phyloP scores from a whole-genome alignment of 2,888 invertebrate species.

The Parnassius smintheus region DNA sequence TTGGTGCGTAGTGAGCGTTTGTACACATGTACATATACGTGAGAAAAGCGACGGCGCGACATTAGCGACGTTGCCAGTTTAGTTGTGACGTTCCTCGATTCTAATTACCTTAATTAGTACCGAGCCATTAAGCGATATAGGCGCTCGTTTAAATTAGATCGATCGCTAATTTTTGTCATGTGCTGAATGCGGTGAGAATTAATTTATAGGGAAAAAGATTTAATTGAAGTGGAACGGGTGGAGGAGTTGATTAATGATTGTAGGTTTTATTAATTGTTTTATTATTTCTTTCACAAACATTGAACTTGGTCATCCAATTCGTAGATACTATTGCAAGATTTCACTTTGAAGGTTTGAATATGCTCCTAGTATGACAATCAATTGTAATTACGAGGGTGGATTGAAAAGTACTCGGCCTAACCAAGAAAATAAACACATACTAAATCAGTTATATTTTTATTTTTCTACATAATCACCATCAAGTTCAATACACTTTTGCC shows the following conservation, averaged over 20 bases:
- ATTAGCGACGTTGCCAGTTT: slow-evolving; percentile 42
- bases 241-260: background rate
- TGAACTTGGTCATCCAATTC: slow-evolving; percentile 2
- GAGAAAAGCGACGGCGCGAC: slow-evolving; percentile 32
- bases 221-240: slow-evolving; percentile 34
- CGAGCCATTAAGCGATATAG: slow-evolving; percentile 63
- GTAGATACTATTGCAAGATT: no score
- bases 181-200: slow-evolving; percentile 66
- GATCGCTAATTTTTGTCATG: slow-evolving; percentile 69
- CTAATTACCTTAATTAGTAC: slow-evolving; percentile 57
- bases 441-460: no score
- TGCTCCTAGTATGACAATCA: no score
- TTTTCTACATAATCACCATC: no score
- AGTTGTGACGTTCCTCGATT: slow-evolving; percentile 22
- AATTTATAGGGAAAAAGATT: slow-evolving; percentile 70
- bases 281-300: background rate
- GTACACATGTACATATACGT: slow-evolving; percentile 30
- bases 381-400: no score
- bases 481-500: no score
- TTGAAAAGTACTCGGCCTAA: no score
- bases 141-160: slow-evolving; percentile 69
- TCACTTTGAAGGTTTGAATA: no score
- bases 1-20: slow-evolving; percentile 31
- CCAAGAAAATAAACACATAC: no score
- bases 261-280: no score